phyloP scores from a whole-genome alignment of 2,888 invertebrate genomes.

The Platerodrilus igneus region DNA sequence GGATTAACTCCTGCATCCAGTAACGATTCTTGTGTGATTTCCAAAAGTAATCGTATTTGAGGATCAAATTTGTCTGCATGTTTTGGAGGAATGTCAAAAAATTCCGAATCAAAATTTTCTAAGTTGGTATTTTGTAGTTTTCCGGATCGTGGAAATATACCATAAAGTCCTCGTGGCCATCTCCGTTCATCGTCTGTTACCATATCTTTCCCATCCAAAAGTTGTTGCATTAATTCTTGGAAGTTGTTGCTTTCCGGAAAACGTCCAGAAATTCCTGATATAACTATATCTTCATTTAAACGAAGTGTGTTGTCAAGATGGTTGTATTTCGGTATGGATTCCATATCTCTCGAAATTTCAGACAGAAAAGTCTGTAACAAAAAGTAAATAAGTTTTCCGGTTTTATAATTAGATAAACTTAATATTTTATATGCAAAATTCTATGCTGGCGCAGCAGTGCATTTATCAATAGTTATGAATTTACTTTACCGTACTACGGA shows the following conservation, averaged over 20 bases:
- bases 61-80: constrained; percentile 92
- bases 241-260: constrained; percentile 81
- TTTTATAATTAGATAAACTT: too few species aligned
- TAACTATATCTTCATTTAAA: too few species aligned
- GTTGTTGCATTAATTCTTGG: constrained; percentile 87
- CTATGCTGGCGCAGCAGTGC: too few species aligned
- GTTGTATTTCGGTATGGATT: too few species aligned
- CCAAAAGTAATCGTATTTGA: constrained; percentile 70
- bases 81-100: constrained; percentile 87
- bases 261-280: too few species aligned
- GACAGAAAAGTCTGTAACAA: too few species aligned
- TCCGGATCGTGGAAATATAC: constrained; percentile 73
- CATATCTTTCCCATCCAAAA: constrained; percentile 87
- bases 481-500: too few species aligned
- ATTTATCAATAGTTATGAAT: too few species aligned
- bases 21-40: constrained; percentile 84
- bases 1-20: constrained; percentile 87
- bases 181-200: constrained; percentile 87
- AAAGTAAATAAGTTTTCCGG: too few species aligned
- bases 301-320: too few species aligned
- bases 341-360: too few species aligned
- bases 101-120: constrained; percentile 76
- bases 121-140: constrained; percentile 79
- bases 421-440: too few species aligned
- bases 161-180: constrained; percentile 79